Evolutionary conservation across 2,797 vertebrate species (phyloP).

Genomic region (Trachops cirrhosus): DNA sequence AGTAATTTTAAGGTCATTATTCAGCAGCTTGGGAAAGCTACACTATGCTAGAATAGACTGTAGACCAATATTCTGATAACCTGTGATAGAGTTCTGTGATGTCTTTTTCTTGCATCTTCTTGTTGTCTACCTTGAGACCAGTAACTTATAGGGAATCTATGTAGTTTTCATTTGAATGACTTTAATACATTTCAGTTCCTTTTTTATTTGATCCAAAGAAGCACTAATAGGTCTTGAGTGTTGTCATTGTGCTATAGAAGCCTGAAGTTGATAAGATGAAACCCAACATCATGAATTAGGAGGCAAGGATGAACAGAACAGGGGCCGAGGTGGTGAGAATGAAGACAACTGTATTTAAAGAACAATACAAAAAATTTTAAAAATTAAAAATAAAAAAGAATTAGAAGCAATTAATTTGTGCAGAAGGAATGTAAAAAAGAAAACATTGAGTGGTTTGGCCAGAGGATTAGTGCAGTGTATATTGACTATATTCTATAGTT

Average conservation of each 20-base stretch:
- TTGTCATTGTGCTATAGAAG: no score
- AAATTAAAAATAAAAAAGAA: no score
- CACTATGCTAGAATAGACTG: no score
- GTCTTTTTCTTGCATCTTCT: no score
- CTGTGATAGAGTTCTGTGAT: no score
- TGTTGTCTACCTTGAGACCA: no score
- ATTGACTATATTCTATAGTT: background rate
- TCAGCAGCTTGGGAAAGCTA: background rate
- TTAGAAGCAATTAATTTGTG: background rate
- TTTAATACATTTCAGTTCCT: background rate
- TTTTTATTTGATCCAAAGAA: background rate
- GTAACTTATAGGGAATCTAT: no score
- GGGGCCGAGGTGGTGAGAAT: no score
- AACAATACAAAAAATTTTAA: no score
- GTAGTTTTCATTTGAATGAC: background rate
- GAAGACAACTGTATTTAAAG: no score
- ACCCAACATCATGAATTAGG: background rate
- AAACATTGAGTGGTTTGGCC: background rate
- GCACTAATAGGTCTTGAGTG: background rate
- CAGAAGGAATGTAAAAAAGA: background rate
- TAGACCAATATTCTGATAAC: no score
- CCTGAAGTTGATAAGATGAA: background rate
- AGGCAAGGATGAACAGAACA: background rate
- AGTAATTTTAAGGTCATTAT: background rate
- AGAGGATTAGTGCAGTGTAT: background rate